Base-by-base conservation (phyloP, 1,140 invertebrate species). In the Nephotettix cincticeps region DNA sequence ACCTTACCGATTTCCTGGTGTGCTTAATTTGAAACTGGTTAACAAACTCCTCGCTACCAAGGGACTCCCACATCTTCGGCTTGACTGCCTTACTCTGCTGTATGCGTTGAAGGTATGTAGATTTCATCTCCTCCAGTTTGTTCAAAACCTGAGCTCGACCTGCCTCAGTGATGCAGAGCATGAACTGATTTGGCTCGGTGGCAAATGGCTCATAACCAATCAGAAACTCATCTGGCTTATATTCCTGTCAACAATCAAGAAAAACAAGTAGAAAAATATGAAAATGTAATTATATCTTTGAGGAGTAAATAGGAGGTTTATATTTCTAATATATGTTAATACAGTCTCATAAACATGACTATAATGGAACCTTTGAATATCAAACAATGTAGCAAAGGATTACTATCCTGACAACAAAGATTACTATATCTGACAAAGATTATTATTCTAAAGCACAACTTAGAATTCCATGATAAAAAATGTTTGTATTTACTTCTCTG, bases 121-220 rank as follows among this genome's bases (percentile, higher is more conserved):
- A 85, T 54, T 87, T 81, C 70, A 82, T 82, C 0, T 83, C 80
- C 71, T 87, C 83, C 61, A 86, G 84, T 9, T 86, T 78, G 3
- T 78, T 71, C 11, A 82, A 74, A 0, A 88, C 80, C n/a, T 78
- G 76, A 14, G 83, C 80, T 58, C 80, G 79, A 45, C 80, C 83
- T 0, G 80, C 75, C 70, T 82, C 80, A 4, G 85, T 90, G 11
- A 89, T 78, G 71, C 89, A 91, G n/a, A 91, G 80, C 75, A 90
- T 90, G 76, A 90, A 91, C 73, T 91, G 87, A 63, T 87, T 86
- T 0, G 84, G 78, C 29, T 71, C 72, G 11, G 87, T 79, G n/a
- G 83, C 83, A 0, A 86, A 82, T 0, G 87, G 86, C 4, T 89
- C 86, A 74, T 90, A 92, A 13, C 90, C 90, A 56, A 93, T 82